These are phyloP conservation scores for Penelope pileata DNA, from an alignment of 2,113 vertebrate genomes.

Conservation along the genomic window DNA sequence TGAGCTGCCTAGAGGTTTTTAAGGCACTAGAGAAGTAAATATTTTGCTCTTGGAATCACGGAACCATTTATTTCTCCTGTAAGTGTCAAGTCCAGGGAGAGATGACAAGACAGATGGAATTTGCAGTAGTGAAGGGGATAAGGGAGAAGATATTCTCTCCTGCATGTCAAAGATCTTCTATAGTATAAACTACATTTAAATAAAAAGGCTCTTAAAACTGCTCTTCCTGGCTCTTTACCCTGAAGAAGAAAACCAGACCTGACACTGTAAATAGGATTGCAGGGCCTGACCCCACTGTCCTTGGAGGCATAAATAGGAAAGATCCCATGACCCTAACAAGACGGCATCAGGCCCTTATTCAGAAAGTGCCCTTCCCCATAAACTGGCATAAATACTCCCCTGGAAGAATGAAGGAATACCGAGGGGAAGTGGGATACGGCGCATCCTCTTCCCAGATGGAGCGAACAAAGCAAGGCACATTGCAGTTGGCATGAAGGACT, in stretches of 20 bases:
- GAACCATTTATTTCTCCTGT: not conserved
- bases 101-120: not conserved
- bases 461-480: not conserved
- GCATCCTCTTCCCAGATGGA: not conserved
- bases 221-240: not conserved
- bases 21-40: not conserved
- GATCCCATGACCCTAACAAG: not conserved
- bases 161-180: not conserved
- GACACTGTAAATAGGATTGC: not conserved
- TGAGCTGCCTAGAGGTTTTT: not conserved
- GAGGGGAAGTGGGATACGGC: not conserved
- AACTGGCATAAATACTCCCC: not conserved
- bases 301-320: not conserved
- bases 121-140: not conserved
- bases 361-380: not conserved
- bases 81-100: not conserved
- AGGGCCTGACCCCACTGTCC: not conserved
- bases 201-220: not conserved
- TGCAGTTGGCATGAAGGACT: not conserved
- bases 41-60: not conserved
- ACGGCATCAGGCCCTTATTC: not conserved
- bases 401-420: not conserved
- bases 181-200: not conserved
- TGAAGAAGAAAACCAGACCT: not conserved
- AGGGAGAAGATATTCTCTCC: not conserved